A percentile compares a stretch with the other conserved stretches of the same genome.
Conservation (phyloP, 2,888 invertebrate species). For the Leptopilina drosophilae region DNA sequence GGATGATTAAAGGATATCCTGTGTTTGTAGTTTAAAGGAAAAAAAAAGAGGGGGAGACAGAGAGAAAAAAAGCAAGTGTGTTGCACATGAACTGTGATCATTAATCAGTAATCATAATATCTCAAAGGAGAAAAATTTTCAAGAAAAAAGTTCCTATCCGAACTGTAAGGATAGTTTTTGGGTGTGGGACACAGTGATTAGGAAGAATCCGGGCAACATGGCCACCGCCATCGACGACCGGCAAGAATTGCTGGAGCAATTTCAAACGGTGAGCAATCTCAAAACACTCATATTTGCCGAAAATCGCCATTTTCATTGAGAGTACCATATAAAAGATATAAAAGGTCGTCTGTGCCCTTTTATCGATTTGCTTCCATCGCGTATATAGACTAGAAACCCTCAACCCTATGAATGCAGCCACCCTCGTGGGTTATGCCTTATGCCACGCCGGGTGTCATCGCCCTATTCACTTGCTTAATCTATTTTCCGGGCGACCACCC, state of each 20-base stretch:
- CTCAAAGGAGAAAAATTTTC: not conserved
- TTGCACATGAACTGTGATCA: not conserved
- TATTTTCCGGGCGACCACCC: conserved; percentile 9
- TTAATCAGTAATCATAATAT: not conserved
- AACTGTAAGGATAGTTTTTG: conserved; percentile 10
- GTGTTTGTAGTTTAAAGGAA: conserved; percentile 13
- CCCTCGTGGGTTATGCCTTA: conserved; percentile 54
- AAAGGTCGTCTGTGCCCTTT: conserved; percentile 18
- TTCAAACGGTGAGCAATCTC: conserved; percentile 70
- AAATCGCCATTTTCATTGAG: not conserved
- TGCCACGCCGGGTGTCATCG: conserved; percentile 53
- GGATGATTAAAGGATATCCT: conserved; percentile 37
- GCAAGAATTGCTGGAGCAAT: conserved; percentile 74
- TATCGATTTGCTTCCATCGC: not conserved
- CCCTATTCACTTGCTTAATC: conserved; percentile 1
- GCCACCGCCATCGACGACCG: conserved; percentile 75
- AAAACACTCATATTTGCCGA: not conserved
- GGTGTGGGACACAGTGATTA: conserved; percentile 26
- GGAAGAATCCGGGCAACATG: conserved; percentile 69
- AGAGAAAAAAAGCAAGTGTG: not conserved
- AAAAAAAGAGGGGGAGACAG: not conserved
- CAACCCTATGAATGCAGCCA: conserved; percentile 51
- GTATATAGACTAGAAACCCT: conserved; percentile 2
- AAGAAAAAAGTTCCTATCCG: not conserved
- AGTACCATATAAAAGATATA: not conserved